Evolutionary conservation across 2,113 vertebrate genomes (phyloP).

Genomic region (Synchiropus splendidus): DNA sequence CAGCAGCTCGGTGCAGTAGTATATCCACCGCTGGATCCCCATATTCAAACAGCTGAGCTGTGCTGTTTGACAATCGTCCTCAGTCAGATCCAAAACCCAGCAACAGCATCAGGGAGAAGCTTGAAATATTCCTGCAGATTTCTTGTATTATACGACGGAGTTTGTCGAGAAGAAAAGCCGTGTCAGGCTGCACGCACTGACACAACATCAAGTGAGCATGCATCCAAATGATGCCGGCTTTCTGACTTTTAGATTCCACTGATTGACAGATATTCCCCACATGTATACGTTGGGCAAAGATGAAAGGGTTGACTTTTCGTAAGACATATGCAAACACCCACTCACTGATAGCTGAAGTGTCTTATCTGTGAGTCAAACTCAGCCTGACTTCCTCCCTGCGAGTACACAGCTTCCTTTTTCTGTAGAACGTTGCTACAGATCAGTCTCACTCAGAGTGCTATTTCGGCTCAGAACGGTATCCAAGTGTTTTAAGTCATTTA

Average conservation of each 20-base stretch:
- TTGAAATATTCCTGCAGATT: conserved; percentile 12
- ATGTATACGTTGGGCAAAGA: conserved; percentile 13
- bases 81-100: conserved; percentile 11
- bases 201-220: conserved; percentile 8
- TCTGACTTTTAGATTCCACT: conserved; percentile 21
- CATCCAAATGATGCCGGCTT: conserved; percentile 11
- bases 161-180: conserved; percentile 16
- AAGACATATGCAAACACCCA: conserved; percentile 3
- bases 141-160: conserved; percentile 8
- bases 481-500: too few species aligned
- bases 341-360: conserved; percentile 2
- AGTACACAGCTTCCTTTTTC: conserved; percentile 26
- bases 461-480: too few species aligned
- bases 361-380: conserved; percentile 1
- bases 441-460: too few species aligned
- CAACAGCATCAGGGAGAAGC: conserved; percentile 5
- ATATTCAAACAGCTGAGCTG: conserved; percentile 4
- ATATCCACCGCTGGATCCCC: too few species aligned
- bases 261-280: conserved; percentile 20
- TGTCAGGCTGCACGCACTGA: conserved; percentile 8
- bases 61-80: conserved; percentile 4
- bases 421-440: conserved; percentile 6
- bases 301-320: conserved; percentile 10
- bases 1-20: too few species aligned
- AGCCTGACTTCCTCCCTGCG: conserved; percentile 25